Conservation (phyloP, 2,113 vertebrate genomes). For the Parus major region DNA sequence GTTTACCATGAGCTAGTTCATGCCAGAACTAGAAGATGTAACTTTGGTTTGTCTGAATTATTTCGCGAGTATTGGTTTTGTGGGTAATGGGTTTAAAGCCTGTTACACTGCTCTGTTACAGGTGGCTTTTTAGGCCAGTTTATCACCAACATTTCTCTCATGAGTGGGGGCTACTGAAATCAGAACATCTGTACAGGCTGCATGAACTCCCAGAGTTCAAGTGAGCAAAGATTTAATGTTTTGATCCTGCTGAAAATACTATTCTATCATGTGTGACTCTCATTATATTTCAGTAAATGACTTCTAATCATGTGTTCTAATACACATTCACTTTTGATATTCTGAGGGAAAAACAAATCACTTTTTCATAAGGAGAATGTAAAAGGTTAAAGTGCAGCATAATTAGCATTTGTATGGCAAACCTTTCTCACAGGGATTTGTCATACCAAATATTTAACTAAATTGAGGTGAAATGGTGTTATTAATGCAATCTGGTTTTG, state of each 20-base stretch:
- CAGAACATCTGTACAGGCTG: not conserved
- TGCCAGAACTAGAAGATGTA: not conserved
- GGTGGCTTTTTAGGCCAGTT: not conserved
- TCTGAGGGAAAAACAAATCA: not conserved
- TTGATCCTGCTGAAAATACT: not conserved
- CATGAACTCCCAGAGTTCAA: not conserved
- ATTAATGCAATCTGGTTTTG: not conserved
- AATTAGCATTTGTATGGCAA: not conserved
- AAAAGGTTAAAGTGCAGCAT: not conserved
- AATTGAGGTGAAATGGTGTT: constrained; percentile 1
- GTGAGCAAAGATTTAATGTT: not conserved
- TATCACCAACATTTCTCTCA: not conserved
- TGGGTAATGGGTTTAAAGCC: not conserved
- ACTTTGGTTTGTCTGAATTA: not conserved
- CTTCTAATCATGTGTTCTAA: not conserved
- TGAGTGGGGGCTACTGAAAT: not conserved
- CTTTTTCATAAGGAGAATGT: not conserved
- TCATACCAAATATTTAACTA: constrained; percentile 25
- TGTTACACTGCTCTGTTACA: not conserved
- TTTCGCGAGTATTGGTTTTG: not conserved
- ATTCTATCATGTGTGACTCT: not conserved
- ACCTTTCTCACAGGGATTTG: not conserved
- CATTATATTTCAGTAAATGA: not conserved
- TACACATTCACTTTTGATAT: not conserved
- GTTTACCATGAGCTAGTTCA: not conserved